phyloP scores from a whole-genome alignment of 2,113 vertebrate genomes.

The Rhinolophus ferrumequinum region DNA sequence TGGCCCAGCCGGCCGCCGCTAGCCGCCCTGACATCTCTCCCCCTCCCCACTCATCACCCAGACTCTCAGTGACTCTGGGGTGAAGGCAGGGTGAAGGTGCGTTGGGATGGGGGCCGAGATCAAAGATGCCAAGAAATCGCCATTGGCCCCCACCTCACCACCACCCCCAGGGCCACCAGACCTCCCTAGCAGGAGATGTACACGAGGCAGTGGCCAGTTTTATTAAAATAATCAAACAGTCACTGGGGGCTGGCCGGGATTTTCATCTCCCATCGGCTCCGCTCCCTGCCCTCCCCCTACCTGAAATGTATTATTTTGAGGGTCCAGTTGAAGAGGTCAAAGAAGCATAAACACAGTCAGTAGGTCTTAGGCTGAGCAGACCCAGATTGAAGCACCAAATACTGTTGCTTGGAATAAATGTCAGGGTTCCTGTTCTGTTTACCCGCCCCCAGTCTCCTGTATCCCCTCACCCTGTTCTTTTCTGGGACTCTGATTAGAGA shows the following conservation, averaged over 20 bases:
- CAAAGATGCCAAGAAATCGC: constrained; percentile 72
- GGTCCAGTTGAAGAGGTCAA: constrained; percentile 85
- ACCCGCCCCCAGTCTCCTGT: background rate
- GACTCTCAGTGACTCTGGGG: background rate
- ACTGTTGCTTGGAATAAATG: constrained; percentile 69
- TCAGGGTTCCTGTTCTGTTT: constrained; percentile 40
- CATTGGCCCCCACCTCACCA: background rate
- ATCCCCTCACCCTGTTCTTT: background rate
- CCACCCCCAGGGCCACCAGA: constrained; percentile 10
- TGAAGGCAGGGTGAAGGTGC: constrained; percentile 63
- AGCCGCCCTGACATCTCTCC: constrained; percentile 26
- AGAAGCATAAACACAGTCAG: constrained; percentile 81
- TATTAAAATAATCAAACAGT: constrained; percentile 87
- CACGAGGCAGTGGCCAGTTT: constrained; percentile 63
- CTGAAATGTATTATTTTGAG: constrained; percentile 83
- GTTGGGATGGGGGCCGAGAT: background rate
- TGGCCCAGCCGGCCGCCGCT: background rate
- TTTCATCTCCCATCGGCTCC: constrained; percentile 68
- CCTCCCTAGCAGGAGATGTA: constrained; percentile 55
- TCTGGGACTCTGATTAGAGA: background rate
- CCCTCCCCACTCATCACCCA: constrained; percentile 50
- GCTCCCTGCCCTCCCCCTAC: background rate
- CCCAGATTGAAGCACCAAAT: constrained; percentile 69
- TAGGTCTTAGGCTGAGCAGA: constrained; percentile 79
- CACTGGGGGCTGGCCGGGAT: constrained; percentile 68